Conservation (phyloP, 1,140 invertebrate genomes). For the Chymomyza costata region DNA sequence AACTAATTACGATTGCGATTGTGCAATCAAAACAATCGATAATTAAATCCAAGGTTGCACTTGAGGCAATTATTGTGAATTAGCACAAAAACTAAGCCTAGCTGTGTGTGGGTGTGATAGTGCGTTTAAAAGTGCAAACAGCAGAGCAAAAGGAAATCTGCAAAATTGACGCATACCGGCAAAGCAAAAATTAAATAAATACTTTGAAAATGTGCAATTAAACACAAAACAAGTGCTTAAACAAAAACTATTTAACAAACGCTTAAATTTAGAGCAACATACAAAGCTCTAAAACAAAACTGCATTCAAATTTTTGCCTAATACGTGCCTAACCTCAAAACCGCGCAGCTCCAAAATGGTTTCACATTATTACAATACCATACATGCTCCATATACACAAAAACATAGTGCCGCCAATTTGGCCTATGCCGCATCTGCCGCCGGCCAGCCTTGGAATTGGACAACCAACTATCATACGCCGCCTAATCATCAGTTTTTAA, state of each 20-base stretch:
- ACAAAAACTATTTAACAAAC: constrained; percentile 4
- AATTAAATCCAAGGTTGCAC: not conserved
- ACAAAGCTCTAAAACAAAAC: constrained; percentile 1
- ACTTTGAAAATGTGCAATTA: constrained; percentile 33
- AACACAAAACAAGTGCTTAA: constrained; percentile 10
- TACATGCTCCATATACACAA: constrained; percentile 67
- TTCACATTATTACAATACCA: constrained; percentile 67
- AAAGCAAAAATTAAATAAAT: constrained; percentile 7
- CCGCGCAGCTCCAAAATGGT: constrained; percentile 55
- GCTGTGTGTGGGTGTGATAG: constrained; percentile 7
- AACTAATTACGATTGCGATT: not conserved
- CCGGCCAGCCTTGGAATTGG: constrained; percentile 69
- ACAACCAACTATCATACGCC: constrained; percentile 63
- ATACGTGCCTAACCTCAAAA: constrained; percentile 31
- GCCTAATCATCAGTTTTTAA: constrained; percentile 77
- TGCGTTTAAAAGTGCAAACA: constrained; percentile 1
- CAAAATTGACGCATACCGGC: constrained; percentile 7
- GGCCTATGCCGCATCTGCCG: constrained; percentile 59
- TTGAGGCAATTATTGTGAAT: too few relatives aligned
- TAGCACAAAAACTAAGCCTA: constrained; percentile 11
- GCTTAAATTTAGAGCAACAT: not conserved
- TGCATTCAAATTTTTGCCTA: constrained; percentile 1
- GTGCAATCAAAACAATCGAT: constrained; percentile 17
- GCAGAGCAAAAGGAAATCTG: constrained; percentile 6
- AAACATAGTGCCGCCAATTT: constrained; percentile 69